Evolutionary conservation across 2,888 invertebrate species (phyloP).

Genomic region (Caenorhabditis sinica): DNA sequence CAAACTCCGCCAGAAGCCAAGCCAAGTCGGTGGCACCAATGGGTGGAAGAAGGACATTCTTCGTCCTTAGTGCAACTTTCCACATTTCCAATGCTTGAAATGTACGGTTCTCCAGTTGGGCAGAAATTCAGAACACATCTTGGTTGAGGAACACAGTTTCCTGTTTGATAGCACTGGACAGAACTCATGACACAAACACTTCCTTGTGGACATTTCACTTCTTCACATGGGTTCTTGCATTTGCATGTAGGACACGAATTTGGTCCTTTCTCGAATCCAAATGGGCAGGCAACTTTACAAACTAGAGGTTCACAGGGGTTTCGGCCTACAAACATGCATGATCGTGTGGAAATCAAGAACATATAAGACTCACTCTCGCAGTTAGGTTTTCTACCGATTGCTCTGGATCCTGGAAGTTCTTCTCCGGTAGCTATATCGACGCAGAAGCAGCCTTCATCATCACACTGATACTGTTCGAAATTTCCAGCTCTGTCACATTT

Average conservation of each 20-base stretch:
- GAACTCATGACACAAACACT: constrained; percentile 75
- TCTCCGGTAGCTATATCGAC: constrained; percentile 77
- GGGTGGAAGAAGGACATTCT: constrained; percentile 73
- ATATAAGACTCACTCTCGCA: constrained; percentile 62
- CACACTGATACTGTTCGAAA: constrained; percentile 80
- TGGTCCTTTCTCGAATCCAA: constrained; percentile 73
- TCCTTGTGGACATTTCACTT: constrained; percentile 77
- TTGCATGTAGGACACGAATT: constrained; percentile 79
- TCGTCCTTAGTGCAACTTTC: constrained; percentile 72
- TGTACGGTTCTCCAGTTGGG: constrained; percentile 72
- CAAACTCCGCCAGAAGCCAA: constrained; percentile 78
- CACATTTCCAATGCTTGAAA: constrained; percentile 70
- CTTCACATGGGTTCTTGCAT: constrained; percentile 79
- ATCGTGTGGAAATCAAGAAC: too few species aligned
- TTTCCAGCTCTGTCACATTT: constrained; percentile 79
- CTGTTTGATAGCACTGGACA: constrained; percentile 76
- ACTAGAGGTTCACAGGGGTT: constrained; percentile 66
- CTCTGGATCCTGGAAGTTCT: constrained; percentile 74
- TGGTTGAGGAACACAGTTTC: constrained; percentile 78
- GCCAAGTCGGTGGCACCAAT: constrained; percentile 77
- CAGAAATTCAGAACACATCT: constrained; percentile 80
- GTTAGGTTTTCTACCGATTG: constrained; percentile 67
- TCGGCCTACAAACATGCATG: constrained; percentile 57
- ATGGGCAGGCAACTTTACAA: constrained; percentile 71
- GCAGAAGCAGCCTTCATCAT: constrained; percentile 79